Evolutionary conservation across 2,113 vertebrate genomes (phyloP).

Genomic region (Podarcis raffonei): DNA sequence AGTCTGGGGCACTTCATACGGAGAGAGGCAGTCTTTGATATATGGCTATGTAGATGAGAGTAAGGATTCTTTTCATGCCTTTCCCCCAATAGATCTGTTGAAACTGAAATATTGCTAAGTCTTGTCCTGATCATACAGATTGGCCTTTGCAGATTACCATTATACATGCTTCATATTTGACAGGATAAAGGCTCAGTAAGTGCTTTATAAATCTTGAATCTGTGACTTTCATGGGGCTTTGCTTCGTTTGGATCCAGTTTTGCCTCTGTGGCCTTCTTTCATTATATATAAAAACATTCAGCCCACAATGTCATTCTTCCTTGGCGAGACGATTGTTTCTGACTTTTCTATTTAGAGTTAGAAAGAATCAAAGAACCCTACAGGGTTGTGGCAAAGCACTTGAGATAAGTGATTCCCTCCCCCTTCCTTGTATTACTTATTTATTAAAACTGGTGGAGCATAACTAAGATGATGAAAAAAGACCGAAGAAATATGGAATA

Average conservation of each 20-base stretch:
- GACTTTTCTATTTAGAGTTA: conserved; percentile 74
- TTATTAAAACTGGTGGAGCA: conserved; percentile 83
- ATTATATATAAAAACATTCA: conserved; percentile 54
- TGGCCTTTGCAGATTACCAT: neutral
- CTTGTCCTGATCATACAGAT: neutral
- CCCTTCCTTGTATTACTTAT: conserved; percentile 78
- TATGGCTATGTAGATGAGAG: neutral
- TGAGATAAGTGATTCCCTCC: conserved; percentile 71
- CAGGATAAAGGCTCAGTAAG: neutral
- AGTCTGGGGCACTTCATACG: no score
- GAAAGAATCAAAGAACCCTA: conserved; percentile 73
- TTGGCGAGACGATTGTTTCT: conserved; percentile 55
- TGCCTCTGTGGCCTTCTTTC: conserved; percentile 3
- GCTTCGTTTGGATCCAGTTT: conserved; percentile 46
- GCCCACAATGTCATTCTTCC: conserved; percentile 58
- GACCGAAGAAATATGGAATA: conserved; percentile 76
- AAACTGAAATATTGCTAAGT: neutral
- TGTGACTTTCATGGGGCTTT: conserved; percentile 27
- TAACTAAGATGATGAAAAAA: conserved; percentile 80
- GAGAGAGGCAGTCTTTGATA: no score
- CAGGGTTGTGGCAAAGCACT: conserved; percentile 70
- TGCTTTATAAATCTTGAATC: conserved; percentile 16
- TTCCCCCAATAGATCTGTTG: neutral
- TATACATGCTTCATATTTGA: conserved; percentile 22
- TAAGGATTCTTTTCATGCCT: neutral